A percentile compares a stretch with the other conserved stretches of the same genome.
Conservation (phyloP, 2,888 invertebrate species). For the Plagiodera versicolora region DNA sequence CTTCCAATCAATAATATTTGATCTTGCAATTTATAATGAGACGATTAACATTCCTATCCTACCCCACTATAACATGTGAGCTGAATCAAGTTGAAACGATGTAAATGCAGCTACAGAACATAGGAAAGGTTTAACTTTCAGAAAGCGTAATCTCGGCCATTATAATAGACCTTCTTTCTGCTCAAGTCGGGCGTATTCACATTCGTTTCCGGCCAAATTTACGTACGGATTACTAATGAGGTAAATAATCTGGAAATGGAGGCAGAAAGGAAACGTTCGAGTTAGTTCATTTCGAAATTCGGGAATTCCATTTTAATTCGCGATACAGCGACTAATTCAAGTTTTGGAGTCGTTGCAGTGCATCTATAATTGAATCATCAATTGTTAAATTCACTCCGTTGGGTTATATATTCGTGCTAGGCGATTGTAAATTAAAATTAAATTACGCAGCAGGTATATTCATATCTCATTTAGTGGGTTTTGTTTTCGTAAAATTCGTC, state of each 20-base stretch:
- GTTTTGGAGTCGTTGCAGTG: neutral
- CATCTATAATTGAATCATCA: neutral
- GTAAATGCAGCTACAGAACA: neutral
- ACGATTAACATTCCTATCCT: too few species aligned
- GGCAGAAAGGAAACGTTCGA: neutral
- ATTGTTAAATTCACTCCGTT: neutral
- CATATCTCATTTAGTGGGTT: too few species aligned
- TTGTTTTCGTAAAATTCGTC: too few species aligned
- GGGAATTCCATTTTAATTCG: slow-evolving; percentile 2
- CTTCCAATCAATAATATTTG: too few species aligned
- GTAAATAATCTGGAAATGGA: slow-evolving; percentile 22
- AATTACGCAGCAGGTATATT: neutral
- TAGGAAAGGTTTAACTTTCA: neutral
- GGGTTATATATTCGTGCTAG: neutral
- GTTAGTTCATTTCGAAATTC: slow-evolving; percentile 5
- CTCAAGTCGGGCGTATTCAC: slow-evolving; percentile 1
- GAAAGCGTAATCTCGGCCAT: neutral
- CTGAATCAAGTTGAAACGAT: neutral
- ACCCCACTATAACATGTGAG: too few species aligned
- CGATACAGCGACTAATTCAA: neutral
- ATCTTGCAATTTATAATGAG: too few species aligned
- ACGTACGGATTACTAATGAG: slow-evolving; percentile 26
- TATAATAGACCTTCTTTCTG: neutral
- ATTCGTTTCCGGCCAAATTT: slow-evolving; percentile 22
- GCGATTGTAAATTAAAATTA: neutral